phyloP scores from a whole-genome alignment of 2,797 vertebrate genomes.

The Acomys russatus region DNA sequence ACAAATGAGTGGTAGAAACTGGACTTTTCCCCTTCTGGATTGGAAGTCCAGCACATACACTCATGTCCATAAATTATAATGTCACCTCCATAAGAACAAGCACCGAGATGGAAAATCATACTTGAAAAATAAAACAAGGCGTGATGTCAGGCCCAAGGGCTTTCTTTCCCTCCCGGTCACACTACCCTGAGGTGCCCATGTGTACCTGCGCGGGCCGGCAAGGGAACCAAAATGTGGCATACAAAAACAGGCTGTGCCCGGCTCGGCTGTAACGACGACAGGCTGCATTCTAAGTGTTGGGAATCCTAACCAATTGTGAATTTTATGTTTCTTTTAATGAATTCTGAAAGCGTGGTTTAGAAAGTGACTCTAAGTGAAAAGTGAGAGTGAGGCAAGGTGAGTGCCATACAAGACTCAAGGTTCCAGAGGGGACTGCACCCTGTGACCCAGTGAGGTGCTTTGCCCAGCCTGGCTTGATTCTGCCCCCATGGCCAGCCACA shows the following conservation, averaged over 20 bases:
- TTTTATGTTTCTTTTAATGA: slow-evolving; percentile 84
- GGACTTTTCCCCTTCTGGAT: slow-evolving; percentile 38
- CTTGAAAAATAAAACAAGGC: not conserved
- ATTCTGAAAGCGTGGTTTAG: slow-evolving; percentile 82
- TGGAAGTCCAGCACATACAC: not conserved
- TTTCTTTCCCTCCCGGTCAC: not conserved
- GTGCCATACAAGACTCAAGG: not conserved
- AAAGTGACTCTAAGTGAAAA: slow-evolving; percentile 70
- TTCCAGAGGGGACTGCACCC: not conserved
- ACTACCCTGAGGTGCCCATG: accelerated
- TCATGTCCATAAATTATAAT: accelerated
- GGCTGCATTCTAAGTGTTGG: slow-evolving; percentile 50
- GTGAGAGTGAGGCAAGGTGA: slow-evolving; percentile 67
- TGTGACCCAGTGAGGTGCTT: accelerated
- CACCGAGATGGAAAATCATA: not conserved
- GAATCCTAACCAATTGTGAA: slow-evolving; percentile 66
- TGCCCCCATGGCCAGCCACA: accelerated
- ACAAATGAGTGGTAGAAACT: not conserved
- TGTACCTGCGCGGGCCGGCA: not conserved
- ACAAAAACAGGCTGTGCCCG: accelerated
- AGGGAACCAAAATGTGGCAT: not conserved
- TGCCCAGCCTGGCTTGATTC: accelerated
- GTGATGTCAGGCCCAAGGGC: accelerated
- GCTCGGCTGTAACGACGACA: slow-evolving; percentile 85
- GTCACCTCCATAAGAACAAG: not conserved